Evolutionary conservation across 2,797 vertebrate genomes (phyloP).

Genomic region (Rhinoraja longicauda): DNA sequence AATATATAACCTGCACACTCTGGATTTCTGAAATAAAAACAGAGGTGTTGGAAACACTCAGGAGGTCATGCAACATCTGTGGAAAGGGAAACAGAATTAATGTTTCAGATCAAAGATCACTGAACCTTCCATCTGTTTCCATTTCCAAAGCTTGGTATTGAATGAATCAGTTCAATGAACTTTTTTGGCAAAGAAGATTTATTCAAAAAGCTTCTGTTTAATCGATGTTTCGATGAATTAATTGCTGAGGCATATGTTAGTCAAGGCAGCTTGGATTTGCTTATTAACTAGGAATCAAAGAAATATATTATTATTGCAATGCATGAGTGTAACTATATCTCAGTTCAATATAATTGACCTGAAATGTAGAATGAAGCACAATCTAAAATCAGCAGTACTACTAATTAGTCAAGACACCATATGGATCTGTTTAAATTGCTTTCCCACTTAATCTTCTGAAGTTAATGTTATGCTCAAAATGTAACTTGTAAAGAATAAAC

Average conservation of each 20-base stretch:
- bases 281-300: not conserved
- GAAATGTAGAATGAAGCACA: not conserved
- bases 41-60: too few species aligned
- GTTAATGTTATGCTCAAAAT: not conserved
- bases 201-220: not conserved
- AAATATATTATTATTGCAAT: not conserved
- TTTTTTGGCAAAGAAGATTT: not conserved
- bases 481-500: not conserved
- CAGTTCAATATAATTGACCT: not conserved
- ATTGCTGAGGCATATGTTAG: not conserved
- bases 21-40: too few species aligned
- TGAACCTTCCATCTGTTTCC: too few species aligned
- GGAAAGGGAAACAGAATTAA: too few species aligned
- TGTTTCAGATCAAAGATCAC: too few species aligned
- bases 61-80: too few species aligned
- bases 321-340: not conserved
- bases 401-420: not conserved
- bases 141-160: too few species aligned
- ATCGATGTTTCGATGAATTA: not conserved
- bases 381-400: conserved; percentile 8
- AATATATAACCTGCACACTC: too few species aligned
- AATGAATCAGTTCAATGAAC: not conserved
- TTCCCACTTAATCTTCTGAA: not conserved
- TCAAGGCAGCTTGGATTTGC: not conserved
- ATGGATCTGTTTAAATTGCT: not conserved